Conservation (phyloP, 1,140 invertebrate genomes). For the Dolichoris vasculosae region DNA sequence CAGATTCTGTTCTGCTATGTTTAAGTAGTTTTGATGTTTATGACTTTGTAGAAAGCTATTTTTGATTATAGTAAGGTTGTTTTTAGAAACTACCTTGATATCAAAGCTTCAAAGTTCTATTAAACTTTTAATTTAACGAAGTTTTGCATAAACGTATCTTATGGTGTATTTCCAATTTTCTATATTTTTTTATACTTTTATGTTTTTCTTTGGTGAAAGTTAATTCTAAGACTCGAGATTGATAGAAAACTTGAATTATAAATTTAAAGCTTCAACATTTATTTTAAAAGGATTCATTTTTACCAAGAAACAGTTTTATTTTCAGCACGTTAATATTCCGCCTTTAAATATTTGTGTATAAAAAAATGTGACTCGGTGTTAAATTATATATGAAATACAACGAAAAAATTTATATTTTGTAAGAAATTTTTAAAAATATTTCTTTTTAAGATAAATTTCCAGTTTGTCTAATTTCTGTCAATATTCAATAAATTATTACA, state of each 20-base stretch:
- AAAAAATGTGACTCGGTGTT: too few species aligned
- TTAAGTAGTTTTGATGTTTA: neutral
- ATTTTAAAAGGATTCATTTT: neutral
- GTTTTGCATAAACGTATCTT: conserved; percentile 14
- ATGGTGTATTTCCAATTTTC: neutral
- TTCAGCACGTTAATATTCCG: neutral
- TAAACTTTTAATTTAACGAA: conserved; percentile 46
- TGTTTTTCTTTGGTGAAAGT: conserved; percentile 12
- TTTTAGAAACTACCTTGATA: neutral
- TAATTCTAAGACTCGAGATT: neutral
- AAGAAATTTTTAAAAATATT: too few species aligned
- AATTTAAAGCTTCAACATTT: neutral
- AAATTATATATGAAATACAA: too few species aligned
- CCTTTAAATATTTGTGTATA: too few species aligned
- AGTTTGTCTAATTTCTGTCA: neutral
- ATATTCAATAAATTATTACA: neutral
- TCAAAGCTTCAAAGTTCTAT: conserved; percentile 25
- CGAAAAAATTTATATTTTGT: too few species aligned
- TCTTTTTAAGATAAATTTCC: neutral
- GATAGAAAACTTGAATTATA: neutral
- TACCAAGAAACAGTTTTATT: neutral
- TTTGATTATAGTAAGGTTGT: neutral
- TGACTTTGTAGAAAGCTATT: neutral
- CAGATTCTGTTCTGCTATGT: neutral
- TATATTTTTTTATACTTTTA: neutral